Conservation (phyloP, 2,113 vertebrate species). For the Sisor rabdophorus region DNA sequence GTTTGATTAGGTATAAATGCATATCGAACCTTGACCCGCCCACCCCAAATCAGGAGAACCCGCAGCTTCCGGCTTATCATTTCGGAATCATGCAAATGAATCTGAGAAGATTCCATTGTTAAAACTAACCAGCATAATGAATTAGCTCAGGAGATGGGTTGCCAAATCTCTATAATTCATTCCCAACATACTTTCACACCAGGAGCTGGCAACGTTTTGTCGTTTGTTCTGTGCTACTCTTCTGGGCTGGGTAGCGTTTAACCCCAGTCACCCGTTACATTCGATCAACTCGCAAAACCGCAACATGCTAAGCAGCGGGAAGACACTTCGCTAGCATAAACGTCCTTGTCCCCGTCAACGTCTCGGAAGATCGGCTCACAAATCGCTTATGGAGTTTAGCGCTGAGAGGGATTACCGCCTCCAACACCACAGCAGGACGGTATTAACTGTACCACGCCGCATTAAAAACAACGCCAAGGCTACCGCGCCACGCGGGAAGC, state of each 20-base stretch:
- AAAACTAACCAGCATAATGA: background rate
- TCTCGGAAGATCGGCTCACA: background rate
- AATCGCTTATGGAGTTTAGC: conserved; percentile 1
- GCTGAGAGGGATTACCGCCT: conserved; percentile 15
- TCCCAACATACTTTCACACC: background rate
- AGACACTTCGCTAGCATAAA: background rate
- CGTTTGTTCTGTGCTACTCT: background rate
- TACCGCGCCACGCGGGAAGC: conserved; percentile 6
- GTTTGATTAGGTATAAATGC: background rate
- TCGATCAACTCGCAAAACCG: background rate
- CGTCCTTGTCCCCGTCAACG: background rate
- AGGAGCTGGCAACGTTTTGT: background rate
- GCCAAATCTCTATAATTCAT: background rate
- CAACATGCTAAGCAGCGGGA: background rate
- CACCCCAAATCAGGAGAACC: background rate
- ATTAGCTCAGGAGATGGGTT: background rate
- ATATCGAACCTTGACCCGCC: background rate
- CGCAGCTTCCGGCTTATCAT: background rate
- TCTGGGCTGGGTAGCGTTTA: background rate
- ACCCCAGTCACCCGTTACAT: too few species aligned
- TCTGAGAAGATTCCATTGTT: background rate
- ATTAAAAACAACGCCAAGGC: background rate
- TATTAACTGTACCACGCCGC: conserved; percentile 25
- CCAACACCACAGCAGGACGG: background rate
- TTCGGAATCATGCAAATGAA: conserved; percentile 7